A percentile compares a stretch with the other conserved stretches of the same genome.
phyloP scores from a whole-genome alignment of 2,113 vertebrate species.

The Eubucco bourcierii region DNA sequence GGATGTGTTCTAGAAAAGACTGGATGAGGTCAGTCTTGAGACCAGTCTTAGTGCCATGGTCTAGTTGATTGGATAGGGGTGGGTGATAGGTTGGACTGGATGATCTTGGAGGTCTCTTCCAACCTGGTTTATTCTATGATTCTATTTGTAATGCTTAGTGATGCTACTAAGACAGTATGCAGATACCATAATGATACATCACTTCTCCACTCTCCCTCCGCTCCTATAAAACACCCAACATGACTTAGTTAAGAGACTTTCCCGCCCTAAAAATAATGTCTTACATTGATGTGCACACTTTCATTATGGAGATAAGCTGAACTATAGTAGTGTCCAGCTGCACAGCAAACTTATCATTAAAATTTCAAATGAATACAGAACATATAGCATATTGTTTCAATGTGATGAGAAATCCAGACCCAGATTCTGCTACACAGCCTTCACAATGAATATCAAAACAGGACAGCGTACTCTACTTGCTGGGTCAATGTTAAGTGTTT shows the following conservation, averaged over 20 bases:
- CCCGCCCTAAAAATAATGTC: neutral
- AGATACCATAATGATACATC: neutral
- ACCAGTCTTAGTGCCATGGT: too few species aligned
- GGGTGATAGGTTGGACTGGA: too few species aligned
- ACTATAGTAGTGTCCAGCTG: neutral
- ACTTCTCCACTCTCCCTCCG: accelerated
- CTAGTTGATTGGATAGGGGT: too few species aligned
- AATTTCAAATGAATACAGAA: neutral
- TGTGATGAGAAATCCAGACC: neutral
- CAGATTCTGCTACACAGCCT: accelerated
- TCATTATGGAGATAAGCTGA: neutral
- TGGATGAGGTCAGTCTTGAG: too few species aligned
- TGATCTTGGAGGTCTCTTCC: too few species aligned
- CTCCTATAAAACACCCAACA: neutral
- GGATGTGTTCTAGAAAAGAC: too few species aligned
- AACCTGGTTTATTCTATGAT: too few species aligned
- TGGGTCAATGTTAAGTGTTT: neutral
- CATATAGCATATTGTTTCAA: neutral
- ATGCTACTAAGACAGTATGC: neutral
- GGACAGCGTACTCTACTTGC: neutral
- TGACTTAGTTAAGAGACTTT: neutral
- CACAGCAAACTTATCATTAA: neutral
- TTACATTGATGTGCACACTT: neutral
- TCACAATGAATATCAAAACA: neutral
- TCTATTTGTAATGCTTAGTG: neutral